phyloP scores from a whole-genome alignment of 2,888 invertebrate species.

The Epinotia demarniana region DNA sequence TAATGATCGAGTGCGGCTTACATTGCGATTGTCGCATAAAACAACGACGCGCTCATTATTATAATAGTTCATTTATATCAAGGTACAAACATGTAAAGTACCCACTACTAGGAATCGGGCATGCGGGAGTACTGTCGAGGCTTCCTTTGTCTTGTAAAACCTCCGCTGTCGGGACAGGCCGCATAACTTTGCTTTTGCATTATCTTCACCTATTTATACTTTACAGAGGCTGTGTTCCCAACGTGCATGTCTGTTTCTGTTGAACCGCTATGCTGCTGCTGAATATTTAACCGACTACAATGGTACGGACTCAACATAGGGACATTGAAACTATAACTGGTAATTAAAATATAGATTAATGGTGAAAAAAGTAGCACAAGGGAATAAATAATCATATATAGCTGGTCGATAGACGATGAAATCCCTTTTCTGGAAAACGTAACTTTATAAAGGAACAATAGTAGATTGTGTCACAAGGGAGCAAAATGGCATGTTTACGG shows the following conservation, averaged over 20 bases:
- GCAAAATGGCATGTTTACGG: too few relatives aligned
- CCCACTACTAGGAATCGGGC: constrained; percentile 13
- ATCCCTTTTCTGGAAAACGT: too few relatives aligned
- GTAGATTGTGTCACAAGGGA: too few relatives aligned
- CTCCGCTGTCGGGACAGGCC: constrained; percentile 28
- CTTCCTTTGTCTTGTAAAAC: constrained; percentile 40
- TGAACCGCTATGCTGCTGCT: background rate
- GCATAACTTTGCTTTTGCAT: constrained; percentile 42
- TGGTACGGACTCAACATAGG: background rate
- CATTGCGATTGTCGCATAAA: background rate
- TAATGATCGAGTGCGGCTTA: background rate
- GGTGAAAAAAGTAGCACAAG: too few relatives aligned
- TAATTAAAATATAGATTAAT: too few relatives aligned
- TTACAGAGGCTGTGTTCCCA: constrained; percentile 11
- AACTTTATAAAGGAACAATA: too few relatives aligned
- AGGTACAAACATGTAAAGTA: constrained; percentile 20
- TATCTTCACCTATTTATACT: constrained; percentile 33
- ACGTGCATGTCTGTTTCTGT: constrained; percentile 3
- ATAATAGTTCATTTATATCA: background rate
- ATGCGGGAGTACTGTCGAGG: constrained; percentile 28
- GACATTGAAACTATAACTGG: too few relatives aligned
- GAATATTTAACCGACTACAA: constrained; percentile 8
- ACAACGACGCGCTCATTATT: too few relatives aligned
- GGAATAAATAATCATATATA: too few relatives aligned
- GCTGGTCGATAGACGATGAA: too few relatives aligned